These are phyloP conservation scores for Alouatta caraya DNA, from an alignment of 2,797 vertebrate species.

Conservation along the genomic window DNA sequence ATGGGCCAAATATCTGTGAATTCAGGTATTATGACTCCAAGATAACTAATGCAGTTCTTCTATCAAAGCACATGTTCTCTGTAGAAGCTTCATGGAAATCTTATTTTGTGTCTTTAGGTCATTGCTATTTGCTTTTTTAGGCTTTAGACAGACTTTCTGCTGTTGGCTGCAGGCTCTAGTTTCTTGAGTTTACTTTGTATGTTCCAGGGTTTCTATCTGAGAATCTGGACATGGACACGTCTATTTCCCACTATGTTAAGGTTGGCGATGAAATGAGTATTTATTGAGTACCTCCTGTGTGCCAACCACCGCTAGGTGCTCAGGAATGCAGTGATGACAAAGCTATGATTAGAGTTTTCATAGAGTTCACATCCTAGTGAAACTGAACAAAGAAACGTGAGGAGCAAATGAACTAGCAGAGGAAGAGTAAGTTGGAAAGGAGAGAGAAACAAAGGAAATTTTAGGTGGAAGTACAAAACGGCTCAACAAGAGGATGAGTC, in stretches of 20 bases:
- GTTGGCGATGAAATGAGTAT: background rate
- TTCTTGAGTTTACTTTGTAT: background rate
- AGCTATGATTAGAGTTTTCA: background rate
- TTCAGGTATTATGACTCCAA: background rate
- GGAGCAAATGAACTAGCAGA: background rate
- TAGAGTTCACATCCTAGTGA: background rate
- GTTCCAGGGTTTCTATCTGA: background rate
- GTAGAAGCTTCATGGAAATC: background rate
- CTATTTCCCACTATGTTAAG: background rate
- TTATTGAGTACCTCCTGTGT: background rate
- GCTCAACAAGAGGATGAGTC: background rate
- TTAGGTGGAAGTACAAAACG: background rate
- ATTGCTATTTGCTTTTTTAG: background rate
- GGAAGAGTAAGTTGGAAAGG: background rate
- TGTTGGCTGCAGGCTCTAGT: background rate
- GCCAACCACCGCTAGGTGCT: background rate
- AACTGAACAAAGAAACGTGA: background rate
- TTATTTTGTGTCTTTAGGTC: background rate
- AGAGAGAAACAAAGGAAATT: background rate
- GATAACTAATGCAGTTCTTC: background rate
- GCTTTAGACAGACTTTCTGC: background rate
- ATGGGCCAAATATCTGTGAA: background rate
- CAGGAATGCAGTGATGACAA: background rate
- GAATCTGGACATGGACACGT: background rate
- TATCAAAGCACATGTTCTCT: background rate